A percentile compares a stretch with the other conserved stretches of the same genome.
phyloP scores from a whole-genome alignment of 1,140 invertebrate species.

The Zaprionus taronus region DNA sequence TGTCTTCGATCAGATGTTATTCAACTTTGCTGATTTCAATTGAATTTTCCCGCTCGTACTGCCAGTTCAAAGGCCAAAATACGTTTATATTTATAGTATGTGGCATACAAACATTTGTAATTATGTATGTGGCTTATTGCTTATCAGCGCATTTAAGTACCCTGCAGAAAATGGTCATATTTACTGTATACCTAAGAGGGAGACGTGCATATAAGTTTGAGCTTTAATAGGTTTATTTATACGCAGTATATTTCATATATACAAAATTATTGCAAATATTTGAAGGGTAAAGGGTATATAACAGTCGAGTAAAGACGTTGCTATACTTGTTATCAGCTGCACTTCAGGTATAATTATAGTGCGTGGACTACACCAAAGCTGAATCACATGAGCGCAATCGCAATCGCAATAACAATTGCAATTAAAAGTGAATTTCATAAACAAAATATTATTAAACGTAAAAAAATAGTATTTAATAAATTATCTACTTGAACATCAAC shows the following conservation, averaged over 20 bases:
- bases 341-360: neutral
- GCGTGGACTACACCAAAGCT: constrained; percentile 2
- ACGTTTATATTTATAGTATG: neutral
- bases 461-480: constrained; percentile 34
- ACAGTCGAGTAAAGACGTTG: neutral
- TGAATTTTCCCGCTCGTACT: neutral
- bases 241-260: too few species aligned
- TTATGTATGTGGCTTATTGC: neutral
- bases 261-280: neutral
- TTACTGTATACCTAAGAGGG: too few species aligned
- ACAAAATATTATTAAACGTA: constrained; percentile 24
- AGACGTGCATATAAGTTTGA: too few species aligned
- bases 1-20: neutral
- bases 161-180: too few species aligned
- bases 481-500: constrained; percentile 12
- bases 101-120: neutral
- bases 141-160: neutral
- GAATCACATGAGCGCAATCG: constrained; percentile 14
- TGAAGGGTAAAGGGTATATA: neutral
- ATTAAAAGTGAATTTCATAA: constrained; percentile 40
- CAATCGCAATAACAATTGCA: constrained; percentile 44
- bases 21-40: neutral
- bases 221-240: too few species aligned
- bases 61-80: neutral
- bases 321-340: constrained; percentile 22